Evolutionary conservation across 1,140 invertebrate species (phyloP), one percentile per base, ranked within the genome.

Genomic region (Lordiphosa clarofinis): DNA sequence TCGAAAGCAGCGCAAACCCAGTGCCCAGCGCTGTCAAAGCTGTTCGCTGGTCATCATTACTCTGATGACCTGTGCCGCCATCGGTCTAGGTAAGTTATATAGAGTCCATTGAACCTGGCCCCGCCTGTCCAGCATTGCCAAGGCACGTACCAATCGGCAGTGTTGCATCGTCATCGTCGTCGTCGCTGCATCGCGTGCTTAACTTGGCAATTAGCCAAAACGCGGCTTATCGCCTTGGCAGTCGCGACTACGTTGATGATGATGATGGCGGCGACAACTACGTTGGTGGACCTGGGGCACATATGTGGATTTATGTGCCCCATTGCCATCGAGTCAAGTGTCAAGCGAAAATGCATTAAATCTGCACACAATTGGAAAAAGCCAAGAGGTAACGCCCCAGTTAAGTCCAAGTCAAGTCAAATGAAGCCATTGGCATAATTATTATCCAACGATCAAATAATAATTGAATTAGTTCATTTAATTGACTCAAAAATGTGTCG

Each of bases 41-140:
- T 94, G 90, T 36, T 90, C 94, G 4, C 90, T 97, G 56, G 94
- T 94, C 75, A 92, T 96, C 61, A 92, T 97, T 54, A 95, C 96
- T 15, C 91, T 97, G 56, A 91, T 96, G 37, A 95, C 95, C 76
- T 95, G 95, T 82, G 93, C 92, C 43, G 93, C 94, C 12, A 93
- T 94, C 57, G 94, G 93, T 63, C 68, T 91, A 66, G 88, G 88
- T 89, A 71, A 89, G 86, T 86, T 15, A 35, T 4, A 3, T n/a
- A 35, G 56, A 43, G 43, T 54, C 13, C 69, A 56, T 74, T 82
- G 68, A 84, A 81, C 71, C 50, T 67, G 46, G 15, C 37, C 21
- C 7, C 24, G 10, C 15, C 15, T 39, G 13, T 2, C 28, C 7
- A 8, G 7, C 38, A 39, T 33, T 24, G 48, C 64, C 71, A 58